Evolutionary conservation across 2,888 invertebrate species (phyloP).

Genomic region (Idaea biselata): DNA sequence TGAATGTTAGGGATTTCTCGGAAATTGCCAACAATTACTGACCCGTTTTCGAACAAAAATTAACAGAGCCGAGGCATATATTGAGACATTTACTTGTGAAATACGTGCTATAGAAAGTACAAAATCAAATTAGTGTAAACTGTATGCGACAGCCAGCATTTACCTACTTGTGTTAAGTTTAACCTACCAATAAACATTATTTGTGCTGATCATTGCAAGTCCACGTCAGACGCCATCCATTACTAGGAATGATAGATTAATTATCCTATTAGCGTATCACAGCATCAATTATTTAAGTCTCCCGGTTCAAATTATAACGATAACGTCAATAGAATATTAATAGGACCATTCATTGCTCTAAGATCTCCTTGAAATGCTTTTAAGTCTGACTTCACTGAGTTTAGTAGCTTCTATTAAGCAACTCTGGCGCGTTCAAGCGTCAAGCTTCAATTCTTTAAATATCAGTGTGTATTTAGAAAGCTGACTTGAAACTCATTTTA

Average conservation of each 20-base stretch:
- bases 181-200: too few relatives aligned
- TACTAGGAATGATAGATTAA: background rate
- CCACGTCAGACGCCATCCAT: background rate
- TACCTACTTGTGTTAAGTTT: too few relatives aligned
- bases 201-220: too few relatives aligned
- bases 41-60: too few relatives aligned
- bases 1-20: too few relatives aligned
- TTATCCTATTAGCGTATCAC: background rate
- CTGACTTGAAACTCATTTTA: too few relatives aligned
- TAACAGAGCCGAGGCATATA: too few relatives aligned
- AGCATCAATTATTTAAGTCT: background rate
- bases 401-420: background rate
- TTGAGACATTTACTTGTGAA: too few relatives aligned
- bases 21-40: too few relatives aligned
- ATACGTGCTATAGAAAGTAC: too few relatives aligned
- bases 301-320: background rate
- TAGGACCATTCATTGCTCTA: background rate
- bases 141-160: too few relatives aligned
- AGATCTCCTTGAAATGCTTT: background rate
- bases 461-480: background rate
- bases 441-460: background rate
- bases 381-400: background rate
- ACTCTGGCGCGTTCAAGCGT: background rate
- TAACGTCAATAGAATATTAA: slow-evolving; percentile 1
- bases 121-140: too few relatives aligned